Evolutionary conservation across 2,797 vertebrate species (phyloP), one percentile per base, ranked within the genome.

Genomic region (Notamacropus eugenii): DNA sequence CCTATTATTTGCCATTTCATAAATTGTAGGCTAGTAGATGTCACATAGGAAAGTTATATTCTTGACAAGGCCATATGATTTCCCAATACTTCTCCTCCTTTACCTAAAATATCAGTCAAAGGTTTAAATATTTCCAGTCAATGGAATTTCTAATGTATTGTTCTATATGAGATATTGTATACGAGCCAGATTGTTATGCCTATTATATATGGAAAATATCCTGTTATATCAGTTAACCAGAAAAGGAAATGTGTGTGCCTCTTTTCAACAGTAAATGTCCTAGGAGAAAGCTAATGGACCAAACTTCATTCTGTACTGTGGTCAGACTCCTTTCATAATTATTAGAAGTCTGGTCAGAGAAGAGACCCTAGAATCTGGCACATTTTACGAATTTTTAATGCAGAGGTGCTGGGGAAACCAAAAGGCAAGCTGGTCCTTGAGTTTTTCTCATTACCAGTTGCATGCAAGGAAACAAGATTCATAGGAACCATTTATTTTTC

Each of bases 401-500:
- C 90, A 31, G 91, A 95, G 93, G 82, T 98, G 93, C 96, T 59
- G 34, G 94, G 95, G 55, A 97, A 97, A 96, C 95, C 92, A 46
- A 96, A 93, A 5, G 19, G 87, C 95, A 96, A 1, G 97, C 93
- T 96, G 90, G 67, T 97, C 94, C 96, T 55, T 94, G 55, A 90
- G 74, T 95, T 14, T 46, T 54, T 96, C 95, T 96, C 96, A 55
- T 92, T 92, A 0, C 0, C 27, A 96, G 82, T 55, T 97, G 93
- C 91, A 74, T 74, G 50, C 59, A 0, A 13, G 52, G 94, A 97
- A 29, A 3, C 28, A 56, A 31, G 95, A 96, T 98, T 98, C 91
- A 91, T 95, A 95, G 90, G 57, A 96, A 92, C 92, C 93, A 58
- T 93, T 95, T 94, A 97, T 95, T 97, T 97, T 97, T 95, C 91